Evolutionary conservation across 2,797 vertebrate species (phyloP).

Genomic region (Halcyon leucocephala): DNA sequence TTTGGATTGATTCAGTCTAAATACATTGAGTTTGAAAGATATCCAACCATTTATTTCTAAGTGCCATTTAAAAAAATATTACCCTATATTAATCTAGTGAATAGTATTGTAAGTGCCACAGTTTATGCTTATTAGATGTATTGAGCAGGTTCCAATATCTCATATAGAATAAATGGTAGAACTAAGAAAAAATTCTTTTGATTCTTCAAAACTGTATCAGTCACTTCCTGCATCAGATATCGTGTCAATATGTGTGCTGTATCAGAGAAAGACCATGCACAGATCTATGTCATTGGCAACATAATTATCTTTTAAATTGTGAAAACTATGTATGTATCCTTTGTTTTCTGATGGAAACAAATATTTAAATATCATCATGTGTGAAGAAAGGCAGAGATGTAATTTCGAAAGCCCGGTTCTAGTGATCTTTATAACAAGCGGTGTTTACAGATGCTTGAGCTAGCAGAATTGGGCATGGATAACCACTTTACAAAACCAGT

Average conservation of each 20-base stretch:
- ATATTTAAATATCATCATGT: not conserved
- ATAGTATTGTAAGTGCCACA: slow-evolving; percentile 76
- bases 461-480: not conserved
- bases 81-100: slow-evolving; percentile 75
- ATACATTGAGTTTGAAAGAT: slow-evolving; percentile 68
- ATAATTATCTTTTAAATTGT: slow-evolving; percentile 55
- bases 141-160: slow-evolving; percentile 74
- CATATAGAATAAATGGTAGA: slow-evolving; percentile 71
- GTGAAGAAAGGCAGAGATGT: not conserved
- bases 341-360: slow-evolving; percentile 1
- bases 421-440: not conserved
- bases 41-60: slow-evolving; percentile 79
- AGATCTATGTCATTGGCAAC: slow-evolving; percentile 31
- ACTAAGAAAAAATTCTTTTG: slow-evolving; percentile 72
- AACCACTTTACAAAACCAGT: not conserved
- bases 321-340: not conserved
- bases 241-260: not conserved
- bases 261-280: not conserved
- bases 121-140: slow-evolving; percentile 81
- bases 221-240: slow-evolving; percentile 32
- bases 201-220: slow-evolving; percentile 70
- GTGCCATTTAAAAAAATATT: slow-evolving; percentile 73
- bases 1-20: slow-evolving; percentile 71
- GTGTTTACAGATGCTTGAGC: fast-evolving
- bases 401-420: not conserved